A percentile compares a stretch with the other conserved stretches of the same genome.
These are phyloP conservation scores for Sebastes diaconus DNA, from an alignment of 2,797 vertebrate species.

Conservation along the genomic window DNA sequence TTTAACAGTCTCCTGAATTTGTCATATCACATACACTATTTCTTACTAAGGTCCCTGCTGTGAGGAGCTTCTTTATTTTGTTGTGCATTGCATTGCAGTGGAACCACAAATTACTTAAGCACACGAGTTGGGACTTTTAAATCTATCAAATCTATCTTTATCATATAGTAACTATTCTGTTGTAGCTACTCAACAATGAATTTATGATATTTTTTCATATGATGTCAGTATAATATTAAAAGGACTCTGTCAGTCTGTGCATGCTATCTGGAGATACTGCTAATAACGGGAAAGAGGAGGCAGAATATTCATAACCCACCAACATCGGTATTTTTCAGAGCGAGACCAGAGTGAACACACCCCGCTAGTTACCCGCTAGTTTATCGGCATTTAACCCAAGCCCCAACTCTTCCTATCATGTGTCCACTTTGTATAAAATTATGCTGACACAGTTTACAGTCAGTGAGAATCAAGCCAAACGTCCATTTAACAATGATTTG, in stretches of 20 bases:
- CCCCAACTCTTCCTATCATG: background rate
- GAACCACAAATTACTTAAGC: background rate
- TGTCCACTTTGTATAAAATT: background rate
- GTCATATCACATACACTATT: background rate
- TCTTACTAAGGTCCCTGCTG: background rate
- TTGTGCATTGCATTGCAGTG: background rate
- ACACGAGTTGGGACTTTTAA: background rate
- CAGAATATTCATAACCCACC: background rate
- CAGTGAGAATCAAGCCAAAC: background rate
- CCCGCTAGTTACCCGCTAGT: background rate
- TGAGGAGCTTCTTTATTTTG: background rate
- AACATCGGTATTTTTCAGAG: background rate
- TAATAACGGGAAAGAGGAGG: background rate
- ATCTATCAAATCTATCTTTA: background rate
- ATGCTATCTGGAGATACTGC: background rate
- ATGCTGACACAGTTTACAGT: background rate
- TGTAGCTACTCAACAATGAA: background rate
- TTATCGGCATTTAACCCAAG: background rate
- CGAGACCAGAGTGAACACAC: background rate
- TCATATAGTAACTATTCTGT: background rate
- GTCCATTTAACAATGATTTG: background rate
- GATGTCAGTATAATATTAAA: background rate
- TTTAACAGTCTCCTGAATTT: accelerated
- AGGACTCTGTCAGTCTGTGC: background rate
- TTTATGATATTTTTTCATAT: background rate